Conservation (phyloP, 2,888 invertebrate genomes). For the Drosophila fulvimacula region DNA sequence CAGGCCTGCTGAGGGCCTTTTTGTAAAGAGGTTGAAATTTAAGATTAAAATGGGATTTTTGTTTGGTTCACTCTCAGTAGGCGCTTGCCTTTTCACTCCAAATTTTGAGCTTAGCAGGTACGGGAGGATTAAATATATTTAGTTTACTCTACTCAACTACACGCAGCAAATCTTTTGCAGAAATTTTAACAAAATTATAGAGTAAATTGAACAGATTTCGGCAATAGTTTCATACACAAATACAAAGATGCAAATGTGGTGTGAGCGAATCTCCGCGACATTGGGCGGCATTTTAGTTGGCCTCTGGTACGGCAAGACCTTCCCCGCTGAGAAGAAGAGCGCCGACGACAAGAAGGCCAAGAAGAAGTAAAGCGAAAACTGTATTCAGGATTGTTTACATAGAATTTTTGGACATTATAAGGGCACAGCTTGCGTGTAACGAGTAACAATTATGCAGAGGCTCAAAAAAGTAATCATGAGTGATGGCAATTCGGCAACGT, state of each 20-base stretch:
- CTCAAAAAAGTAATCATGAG: not conserved
- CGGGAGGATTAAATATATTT: conserved; percentile 4
- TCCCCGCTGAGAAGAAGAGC: conserved; percentile 26
- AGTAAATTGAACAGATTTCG: conserved; percentile 4
- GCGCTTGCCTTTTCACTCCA: conserved; percentile 7
- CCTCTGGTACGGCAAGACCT: conserved; percentile 61
- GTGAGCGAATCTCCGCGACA: conserved; percentile 61
- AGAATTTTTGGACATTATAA: not conserved
- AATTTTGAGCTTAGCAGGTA: not conserved
- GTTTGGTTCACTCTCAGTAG: conserved; percentile 24
- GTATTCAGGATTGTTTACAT: not conserved
- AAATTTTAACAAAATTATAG: conserved; percentile 27
- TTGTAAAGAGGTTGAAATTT: not conserved
- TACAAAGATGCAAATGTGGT: conserved; percentile 53
- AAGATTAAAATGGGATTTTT: conserved; percentile 5
- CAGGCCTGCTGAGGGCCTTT: conserved; percentile 3
- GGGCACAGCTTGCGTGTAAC: not conserved
- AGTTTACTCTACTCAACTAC: conserved; percentile 15
- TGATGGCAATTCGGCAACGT: not conserved
- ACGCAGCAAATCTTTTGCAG: conserved; percentile 9
- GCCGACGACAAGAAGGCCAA: conserved; percentile 12
- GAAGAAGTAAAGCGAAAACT: conserved; percentile 29
- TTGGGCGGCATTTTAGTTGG: conserved; percentile 60
- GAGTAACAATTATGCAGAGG: too few relatives aligned
- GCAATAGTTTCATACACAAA: conserved; percentile 1